Evolutionary conservation across 2,888 invertebrate species (phyloP).

Genomic region (Gastracanthus pulcherrimus): DNA sequence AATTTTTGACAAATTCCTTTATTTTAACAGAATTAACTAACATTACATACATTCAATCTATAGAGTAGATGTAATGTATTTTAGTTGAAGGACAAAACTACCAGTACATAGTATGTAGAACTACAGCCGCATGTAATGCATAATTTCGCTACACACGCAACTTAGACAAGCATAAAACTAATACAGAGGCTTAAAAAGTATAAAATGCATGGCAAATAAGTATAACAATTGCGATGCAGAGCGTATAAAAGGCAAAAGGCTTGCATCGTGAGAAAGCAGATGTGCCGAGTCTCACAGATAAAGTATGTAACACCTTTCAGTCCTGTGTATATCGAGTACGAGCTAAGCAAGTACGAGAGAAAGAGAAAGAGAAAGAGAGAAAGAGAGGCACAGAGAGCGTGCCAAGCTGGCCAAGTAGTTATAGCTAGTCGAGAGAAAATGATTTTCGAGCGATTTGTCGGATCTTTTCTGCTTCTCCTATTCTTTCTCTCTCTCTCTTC

Average conservation of each 20-base stretch:
- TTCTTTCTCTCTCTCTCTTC: neutral
- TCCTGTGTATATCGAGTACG: neutral
- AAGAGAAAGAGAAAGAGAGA: conserved; percentile 11
- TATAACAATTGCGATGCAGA: conserved; percentile 14
- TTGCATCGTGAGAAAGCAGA: conserved; percentile 55
- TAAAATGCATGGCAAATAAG: conserved; percentile 32
- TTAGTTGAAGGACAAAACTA: neutral
- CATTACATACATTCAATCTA: no score
- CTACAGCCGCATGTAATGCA: conserved; percentile 1
- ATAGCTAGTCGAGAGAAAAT: conserved; percentile 37
- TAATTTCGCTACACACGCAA: conserved; percentile 5
- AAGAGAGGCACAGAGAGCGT: conserved; percentile 1
- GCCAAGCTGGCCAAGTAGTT: conserved; percentile 9
- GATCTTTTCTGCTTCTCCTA: conserved; percentile 31
- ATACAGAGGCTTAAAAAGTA: neutral
- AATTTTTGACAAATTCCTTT: no score
- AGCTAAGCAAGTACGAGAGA: neutral
- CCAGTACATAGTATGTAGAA: neutral
- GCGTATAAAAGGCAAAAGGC: conserved; percentile 29
- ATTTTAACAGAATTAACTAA: no score
- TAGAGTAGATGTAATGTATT: no score
- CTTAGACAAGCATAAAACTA: conserved; percentile 5
- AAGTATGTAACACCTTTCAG: conserved; percentile 43
- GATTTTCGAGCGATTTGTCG: conserved; percentile 54
- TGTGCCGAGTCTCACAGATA: conserved; percentile 45